A percentile compares a stretch with the other conserved stretches of the same genome.
Evolutionary conservation across 2,113 vertebrate species (phyloP).

Genomic region (Sylvilagus bachmani): DNA sequence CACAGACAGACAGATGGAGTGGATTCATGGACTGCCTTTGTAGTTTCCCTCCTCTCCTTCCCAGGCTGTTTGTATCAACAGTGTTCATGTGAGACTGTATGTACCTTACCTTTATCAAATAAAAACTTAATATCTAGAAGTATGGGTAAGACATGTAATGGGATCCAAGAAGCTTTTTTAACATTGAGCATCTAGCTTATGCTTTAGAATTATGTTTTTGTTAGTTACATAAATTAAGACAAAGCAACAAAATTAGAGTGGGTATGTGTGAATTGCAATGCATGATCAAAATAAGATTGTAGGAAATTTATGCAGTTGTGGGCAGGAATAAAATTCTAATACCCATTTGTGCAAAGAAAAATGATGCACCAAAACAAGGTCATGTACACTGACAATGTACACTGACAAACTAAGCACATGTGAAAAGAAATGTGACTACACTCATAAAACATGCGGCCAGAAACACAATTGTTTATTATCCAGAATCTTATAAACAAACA

Average conservation of each 20-base stretch:
- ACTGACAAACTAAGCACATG: background rate
- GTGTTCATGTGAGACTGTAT: background rate
- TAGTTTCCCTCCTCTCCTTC: too few relatives aligned
- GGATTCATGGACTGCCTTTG: background rate
- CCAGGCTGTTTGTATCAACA: background rate
- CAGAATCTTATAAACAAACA: background rate
- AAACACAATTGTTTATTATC: constrained; percentile 1
- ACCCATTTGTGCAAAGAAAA: background rate
- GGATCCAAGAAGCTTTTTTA: background rate
- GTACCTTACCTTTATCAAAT: background rate
- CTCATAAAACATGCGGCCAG: background rate
- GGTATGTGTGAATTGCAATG: background rate
- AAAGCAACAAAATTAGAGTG: background rate
- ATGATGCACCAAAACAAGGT: background rate
- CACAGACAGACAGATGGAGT: background rate
- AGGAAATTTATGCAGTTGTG: background rate
- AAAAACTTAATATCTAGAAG: background rate
- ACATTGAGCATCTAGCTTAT: background rate
- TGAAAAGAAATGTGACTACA: background rate
- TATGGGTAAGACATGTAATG: background rate
- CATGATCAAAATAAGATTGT: background rate
- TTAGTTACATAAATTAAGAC: background rate
- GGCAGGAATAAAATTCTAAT: background rate
- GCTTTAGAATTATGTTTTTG: background rate
- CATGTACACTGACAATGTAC: background rate